A percentile compares a stretch with the other conserved stretches of the same genome.
Evolutionary conservation across 2,797 vertebrate genomes (phyloP).

Genomic region (Enteromius mattozi): DNA sequence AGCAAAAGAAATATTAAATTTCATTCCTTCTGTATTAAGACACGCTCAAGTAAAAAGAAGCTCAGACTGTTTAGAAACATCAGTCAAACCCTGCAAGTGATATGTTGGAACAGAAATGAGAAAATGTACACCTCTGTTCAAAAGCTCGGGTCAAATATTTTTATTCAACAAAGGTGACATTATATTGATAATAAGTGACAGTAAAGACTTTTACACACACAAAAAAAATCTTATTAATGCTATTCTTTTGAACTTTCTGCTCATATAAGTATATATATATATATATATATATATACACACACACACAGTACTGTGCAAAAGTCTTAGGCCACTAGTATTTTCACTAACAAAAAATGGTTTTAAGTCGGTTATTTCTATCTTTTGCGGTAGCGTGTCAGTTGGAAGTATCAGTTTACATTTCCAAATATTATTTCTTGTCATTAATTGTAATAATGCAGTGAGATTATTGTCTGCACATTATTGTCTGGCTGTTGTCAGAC

Average conservation of each 20-base stretch:
- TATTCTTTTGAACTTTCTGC: neutral
- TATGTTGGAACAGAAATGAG: neutral
- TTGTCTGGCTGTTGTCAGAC: no score
- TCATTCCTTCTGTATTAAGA: neutral
- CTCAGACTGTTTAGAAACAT: neutral
- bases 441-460: no score
- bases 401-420: no score
- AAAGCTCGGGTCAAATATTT: neutral
- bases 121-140: neutral
- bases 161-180: neutral
- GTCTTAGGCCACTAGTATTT: no score
- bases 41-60: neutral
- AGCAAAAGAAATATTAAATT: neutral
- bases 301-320: no score
- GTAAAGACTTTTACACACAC: neutral
- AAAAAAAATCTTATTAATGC: neutral
- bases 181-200: neutral
- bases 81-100: neutral
- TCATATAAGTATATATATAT: no score
- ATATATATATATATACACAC: no score
- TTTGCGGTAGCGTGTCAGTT: no score
- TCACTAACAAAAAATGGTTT: no score
- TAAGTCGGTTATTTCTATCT: no score
- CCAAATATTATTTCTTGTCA: no score
- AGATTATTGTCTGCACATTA: no score